A percentile compares a stretch with the other conserved stretches of the same genome.
Evolutionary conservation across 2,113 vertebrate species (phyloP).

Genomic region (Rhipidura dahli): DNA sequence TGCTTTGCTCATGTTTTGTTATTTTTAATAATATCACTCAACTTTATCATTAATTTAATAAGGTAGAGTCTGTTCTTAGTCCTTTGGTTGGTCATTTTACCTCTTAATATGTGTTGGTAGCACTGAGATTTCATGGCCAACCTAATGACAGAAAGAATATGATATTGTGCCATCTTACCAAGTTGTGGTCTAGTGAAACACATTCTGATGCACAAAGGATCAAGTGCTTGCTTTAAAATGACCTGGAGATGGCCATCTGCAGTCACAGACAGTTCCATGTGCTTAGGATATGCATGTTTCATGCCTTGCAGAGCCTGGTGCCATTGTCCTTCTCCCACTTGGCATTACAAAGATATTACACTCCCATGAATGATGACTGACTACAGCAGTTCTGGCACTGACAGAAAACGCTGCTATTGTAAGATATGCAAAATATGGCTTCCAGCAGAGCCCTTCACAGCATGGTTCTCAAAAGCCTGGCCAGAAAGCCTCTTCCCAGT

Average conservation of each 20-base stretch:
- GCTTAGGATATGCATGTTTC: background rate
- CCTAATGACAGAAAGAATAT: background rate
- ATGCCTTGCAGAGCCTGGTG: background rate
- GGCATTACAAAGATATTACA: constrained; percentile 21
- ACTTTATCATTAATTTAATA: background rate
- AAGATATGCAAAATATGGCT: constrained; percentile 46
- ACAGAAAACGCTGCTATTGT: constrained; percentile 20
- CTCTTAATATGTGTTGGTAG: background rate
- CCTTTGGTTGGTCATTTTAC: background rate
- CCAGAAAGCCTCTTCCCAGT: background rate
- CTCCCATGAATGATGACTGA: constrained; percentile 65
- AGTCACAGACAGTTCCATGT: constrained; percentile 20
- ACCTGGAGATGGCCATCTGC: constrained; percentile 44
- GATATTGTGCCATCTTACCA: background rate
- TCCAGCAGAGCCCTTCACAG: constrained; percentile 12
- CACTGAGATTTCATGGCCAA: background rate
- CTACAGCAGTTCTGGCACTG: constrained; percentile 45
- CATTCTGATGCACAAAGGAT: background rate
- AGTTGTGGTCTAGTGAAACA: background rate
- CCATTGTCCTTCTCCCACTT: constrained; percentile 34
- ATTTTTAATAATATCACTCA: background rate
- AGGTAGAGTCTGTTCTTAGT: background rate
- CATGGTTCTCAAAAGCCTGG: constrained; percentile 14
- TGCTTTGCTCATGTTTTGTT: background rate
- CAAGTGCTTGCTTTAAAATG: background rate